Conservation (phyloP, 1,140 invertebrate species). For the Stegodyphus mimosarum region DNA sequence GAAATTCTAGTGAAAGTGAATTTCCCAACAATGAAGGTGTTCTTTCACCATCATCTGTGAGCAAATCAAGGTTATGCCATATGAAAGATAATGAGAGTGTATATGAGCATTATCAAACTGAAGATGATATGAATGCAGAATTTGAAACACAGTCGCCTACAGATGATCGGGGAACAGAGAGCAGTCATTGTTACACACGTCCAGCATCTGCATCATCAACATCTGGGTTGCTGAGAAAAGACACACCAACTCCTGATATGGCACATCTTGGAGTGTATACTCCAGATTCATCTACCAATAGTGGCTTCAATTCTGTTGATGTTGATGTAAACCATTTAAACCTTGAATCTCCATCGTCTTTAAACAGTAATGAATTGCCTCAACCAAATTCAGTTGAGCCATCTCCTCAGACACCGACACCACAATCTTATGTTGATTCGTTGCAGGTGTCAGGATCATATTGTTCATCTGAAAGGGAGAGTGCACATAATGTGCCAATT, state of each 20-base stretch:
- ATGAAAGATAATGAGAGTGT: slow-evolving; percentile 2
- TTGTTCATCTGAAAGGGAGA: slow-evolving; percentile 23
- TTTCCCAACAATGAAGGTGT: slow-evolving; percentile 35
- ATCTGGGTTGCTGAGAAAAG: slow-evolving; percentile 32
- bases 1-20: slow-evolving; percentile 48
- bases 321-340: slow-evolving; percentile 85
- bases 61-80: slow-evolving; percentile 1
- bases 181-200: slow-evolving; percentile 43
- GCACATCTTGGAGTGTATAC: slow-evolving; percentile 85
- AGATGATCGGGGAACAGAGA: slow-evolving; percentile 24
- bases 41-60: slow-evolving; percentile 35
- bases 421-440: slow-evolving; percentile 72
- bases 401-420: slow-evolving; percentile 61
- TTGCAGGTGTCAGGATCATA: slow-evolving; percentile 63
- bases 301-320: slow-evolving; percentile 79
- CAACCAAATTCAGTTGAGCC: slow-evolving; percentile 69
- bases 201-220: slow-evolving; percentile 20
- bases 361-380: slow-evolving; percentile 82
- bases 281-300: slow-evolving; percentile 85
- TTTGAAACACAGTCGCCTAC: slow-evolving; percentile 25
- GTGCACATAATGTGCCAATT: neutral
- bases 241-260: slow-evolving; percentile 68
- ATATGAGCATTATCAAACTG: slow-evolving; percentile 20
- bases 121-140: slow-evolving; percentile 44
- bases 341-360: slow-evolving; percentile 86